These are phyloP conservation scores for Mesocricetus auratus DNA, from an alignment of 2,113 vertebrate species.

Conservation along the genomic window DNA sequence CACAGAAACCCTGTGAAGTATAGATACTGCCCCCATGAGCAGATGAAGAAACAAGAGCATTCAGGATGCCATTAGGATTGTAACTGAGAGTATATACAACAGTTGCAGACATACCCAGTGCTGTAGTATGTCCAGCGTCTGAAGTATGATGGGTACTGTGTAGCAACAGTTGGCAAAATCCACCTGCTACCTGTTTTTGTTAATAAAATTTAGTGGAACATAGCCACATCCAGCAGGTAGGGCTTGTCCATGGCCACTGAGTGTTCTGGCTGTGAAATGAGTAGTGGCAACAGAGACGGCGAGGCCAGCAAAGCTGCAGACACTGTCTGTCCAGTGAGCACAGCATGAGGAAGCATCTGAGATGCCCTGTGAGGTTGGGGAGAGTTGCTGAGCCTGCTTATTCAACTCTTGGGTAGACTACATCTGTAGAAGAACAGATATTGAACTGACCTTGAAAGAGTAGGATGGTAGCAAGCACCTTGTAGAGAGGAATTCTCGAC, in stretches of 20 bases:
- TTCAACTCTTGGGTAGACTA: neutral
- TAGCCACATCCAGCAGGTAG: conserved; percentile 43
- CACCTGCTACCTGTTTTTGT: conserved; percentile 11
- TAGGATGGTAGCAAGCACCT: neutral
- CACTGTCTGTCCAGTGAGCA: neutral
- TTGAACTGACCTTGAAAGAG: neutral
- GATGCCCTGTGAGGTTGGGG: neutral
- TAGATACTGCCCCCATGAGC: conserved; percentile 6
- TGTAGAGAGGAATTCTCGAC: neutral
- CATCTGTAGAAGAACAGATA: neutral
- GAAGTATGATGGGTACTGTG: neutral
- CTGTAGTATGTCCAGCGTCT: neutral
- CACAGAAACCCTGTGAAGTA: neutral
- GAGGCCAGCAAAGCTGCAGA: conserved; percentile 20
- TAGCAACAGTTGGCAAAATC: conserved; percentile 23
- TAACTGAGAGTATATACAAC: conserved; percentile 10
- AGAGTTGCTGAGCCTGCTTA: conserved; percentile 30
- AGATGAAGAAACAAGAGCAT: neutral
- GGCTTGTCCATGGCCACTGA: conserved; percentile 21
- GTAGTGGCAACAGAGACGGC: neutral
- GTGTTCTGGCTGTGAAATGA: neutral
- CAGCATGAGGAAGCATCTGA: neutral
- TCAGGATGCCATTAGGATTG: neutral
- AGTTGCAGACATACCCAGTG: neutral
- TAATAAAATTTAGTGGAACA: conserved; percentile 66